These are phyloP conservation scores for Brachycybe producta DNA, from an alignment of 2,888 invertebrate species.

Conservation along the genomic window DNA sequence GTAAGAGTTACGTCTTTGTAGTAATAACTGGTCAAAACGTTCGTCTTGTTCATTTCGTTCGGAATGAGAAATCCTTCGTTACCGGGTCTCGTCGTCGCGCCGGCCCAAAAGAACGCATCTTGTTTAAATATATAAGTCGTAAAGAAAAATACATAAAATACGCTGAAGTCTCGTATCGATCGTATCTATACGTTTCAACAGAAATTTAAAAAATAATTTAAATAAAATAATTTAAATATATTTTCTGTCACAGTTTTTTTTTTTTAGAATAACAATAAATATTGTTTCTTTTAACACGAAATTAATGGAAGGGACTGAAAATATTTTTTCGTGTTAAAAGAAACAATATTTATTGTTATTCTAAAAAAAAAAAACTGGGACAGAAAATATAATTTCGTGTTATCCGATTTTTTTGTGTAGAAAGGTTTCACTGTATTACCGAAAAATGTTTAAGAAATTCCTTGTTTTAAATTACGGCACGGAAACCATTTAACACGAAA, in stretches of 20 bases:
- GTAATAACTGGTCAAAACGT: conserved; percentile 69
- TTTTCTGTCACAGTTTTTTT: neutral
- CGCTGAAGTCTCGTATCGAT: neutral
- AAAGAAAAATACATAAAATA: neutral
- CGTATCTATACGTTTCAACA: no score
- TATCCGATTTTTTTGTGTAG: no score
- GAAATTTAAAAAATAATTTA: neutral
- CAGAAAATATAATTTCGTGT: no score
- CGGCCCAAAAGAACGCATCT: conserved; percentile 88
- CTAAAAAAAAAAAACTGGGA: neutral
- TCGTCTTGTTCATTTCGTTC: conserved; percentile 76
- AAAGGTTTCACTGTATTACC: no score
- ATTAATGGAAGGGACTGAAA: no score
- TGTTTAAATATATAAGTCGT: neutral
- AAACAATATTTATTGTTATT: neutral
- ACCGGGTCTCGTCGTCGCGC: conserved; percentile 61
- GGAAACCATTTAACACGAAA: no score
- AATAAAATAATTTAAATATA: neutral
- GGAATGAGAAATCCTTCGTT: conserved; percentile 85
- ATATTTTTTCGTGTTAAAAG: no score
- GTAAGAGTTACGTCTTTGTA: conserved; percentile 69
- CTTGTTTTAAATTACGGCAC: no score
- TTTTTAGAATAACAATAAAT: neutral
- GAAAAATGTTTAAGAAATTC: no score
- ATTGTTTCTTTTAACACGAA: no score